Percentiles rank a stretch among this genome's conserved stretches.
These are phyloP conservation scores for Macrocentrus cingulum DNA, from an alignment of 1,140 invertebrate genomes.

Conservation along the genomic window DNA sequence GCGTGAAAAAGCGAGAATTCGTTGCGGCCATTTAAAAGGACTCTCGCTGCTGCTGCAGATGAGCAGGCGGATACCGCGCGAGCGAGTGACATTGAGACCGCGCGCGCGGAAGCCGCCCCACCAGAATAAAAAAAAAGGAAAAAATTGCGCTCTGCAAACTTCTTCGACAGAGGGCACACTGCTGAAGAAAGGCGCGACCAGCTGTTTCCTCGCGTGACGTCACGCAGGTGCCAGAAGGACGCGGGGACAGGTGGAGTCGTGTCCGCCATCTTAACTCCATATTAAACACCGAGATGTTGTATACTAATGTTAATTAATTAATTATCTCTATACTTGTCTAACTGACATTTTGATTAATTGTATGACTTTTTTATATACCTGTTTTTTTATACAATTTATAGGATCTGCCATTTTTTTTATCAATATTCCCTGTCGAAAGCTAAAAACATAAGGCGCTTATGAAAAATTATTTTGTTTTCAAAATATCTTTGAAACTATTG, in stretches of 20 bases:
- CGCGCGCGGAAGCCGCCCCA: neutral
- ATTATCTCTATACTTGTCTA: neutral
- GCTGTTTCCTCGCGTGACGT: slow-evolving; percentile 27
- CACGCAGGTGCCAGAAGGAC: slow-evolving; percentile 20
- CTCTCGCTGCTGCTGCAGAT: too few species aligned
- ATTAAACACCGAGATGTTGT: neutral
- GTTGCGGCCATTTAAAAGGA: too few species aligned
- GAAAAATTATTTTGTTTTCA: too few species aligned
- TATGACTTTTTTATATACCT: too few species aligned
- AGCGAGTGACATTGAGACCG: neutral
- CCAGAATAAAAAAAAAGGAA: neutral
- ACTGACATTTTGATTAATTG: neutral
- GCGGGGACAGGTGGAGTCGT: slow-evolving; percentile 20
- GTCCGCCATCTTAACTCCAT: neutral
- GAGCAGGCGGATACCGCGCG: too few species aligned
- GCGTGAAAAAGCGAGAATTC: neutral
- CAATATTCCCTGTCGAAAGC: too few species aligned
- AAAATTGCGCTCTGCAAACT: too few species aligned
- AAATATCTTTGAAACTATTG: too few species aligned
- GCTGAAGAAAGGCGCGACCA: slow-evolving; percentile 17
- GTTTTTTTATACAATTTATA: too few species aligned
- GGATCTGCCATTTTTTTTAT: too few species aligned
- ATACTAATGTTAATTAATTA: neutral
- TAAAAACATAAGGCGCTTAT: too few species aligned
- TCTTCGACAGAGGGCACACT: neutral